Evolutionary conservation across 2,888 invertebrate species (phyloP).

Genomic region (Orchestes rusci): DNA sequence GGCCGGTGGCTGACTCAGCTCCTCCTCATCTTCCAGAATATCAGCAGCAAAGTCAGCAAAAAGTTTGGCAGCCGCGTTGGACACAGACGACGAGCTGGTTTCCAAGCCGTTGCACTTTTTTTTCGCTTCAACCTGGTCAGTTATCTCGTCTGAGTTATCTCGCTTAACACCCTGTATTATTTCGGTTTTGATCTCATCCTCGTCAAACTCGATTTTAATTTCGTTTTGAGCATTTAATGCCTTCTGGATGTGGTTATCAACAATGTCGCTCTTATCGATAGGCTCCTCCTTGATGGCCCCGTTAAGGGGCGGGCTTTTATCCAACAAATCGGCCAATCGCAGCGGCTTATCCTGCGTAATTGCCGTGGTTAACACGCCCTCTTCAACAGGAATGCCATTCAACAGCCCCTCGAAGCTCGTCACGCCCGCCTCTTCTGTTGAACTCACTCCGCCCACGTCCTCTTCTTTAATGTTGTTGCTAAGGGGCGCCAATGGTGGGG

Average conservation of each 20-base stretch:
- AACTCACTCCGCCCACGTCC: slow-evolving; percentile 46
- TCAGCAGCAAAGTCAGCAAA: slow-evolving; percentile 82
- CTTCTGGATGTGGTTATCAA: slow-evolving; percentile 54
- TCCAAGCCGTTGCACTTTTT: slow-evolving; percentile 37
- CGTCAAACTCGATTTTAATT: slow-evolving; percentile 17
- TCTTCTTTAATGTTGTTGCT: slow-evolving; percentile 39
- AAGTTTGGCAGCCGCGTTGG: slow-evolving; percentile 77
- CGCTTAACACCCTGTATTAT: slow-evolving; percentile 38
- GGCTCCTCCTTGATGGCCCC: slow-evolving; percentile 54
- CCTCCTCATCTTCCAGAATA: slow-evolving; percentile 74
- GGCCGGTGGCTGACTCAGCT: slow-evolving; percentile 39
- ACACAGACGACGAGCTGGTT: slow-evolving; percentile 50
- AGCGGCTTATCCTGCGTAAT: slow-evolving; percentile 53
- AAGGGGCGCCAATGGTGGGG: slow-evolving; percentile 47
- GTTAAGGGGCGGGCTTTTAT: slow-evolving; percentile 54
- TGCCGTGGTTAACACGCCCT: slow-evolving; percentile 41
- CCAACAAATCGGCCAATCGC: slow-evolving; percentile 76
- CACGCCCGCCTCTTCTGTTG: slow-evolving; percentile 49
- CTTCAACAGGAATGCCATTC: slow-evolving; percentile 52
- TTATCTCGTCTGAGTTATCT: slow-evolving; percentile 40
- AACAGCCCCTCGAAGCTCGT: slow-evolving; percentile 57
- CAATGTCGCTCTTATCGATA: slow-evolving; percentile 48
- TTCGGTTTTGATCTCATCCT: slow-evolving; percentile 22
- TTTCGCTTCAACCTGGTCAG: slow-evolving; percentile 46
- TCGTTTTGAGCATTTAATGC: slow-evolving; percentile 38